Evolutionary conservation across 1,140 invertebrate genomes (phyloP).

Genomic region (Fragariocoptes setiger): DNA sequence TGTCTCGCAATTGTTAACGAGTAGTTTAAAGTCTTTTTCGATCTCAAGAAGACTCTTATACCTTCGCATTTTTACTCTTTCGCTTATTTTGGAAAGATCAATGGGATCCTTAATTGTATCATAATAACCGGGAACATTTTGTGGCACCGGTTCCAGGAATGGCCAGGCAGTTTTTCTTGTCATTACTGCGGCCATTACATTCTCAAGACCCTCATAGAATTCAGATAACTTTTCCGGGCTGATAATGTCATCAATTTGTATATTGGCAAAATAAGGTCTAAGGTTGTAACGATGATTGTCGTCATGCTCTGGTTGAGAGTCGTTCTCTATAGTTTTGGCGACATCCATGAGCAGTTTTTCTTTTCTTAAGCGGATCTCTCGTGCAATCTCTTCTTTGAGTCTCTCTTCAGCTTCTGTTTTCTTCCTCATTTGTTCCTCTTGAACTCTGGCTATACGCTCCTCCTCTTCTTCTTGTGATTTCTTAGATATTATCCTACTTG

Average conservation of each 20-base stretch:
- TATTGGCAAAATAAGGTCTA: background rate
- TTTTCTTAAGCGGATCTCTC: background rate
- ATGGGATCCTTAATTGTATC: conserved; percentile 5
- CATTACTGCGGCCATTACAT: conserved; percentile 2
- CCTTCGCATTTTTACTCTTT: conserved; percentile 1
- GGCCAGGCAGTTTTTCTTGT: conserved; percentile 5
- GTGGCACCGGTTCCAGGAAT: conserved; percentile 3
- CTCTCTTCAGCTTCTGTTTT: background rate
- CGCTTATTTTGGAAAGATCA: conserved; percentile 4
- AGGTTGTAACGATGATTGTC: background rate
- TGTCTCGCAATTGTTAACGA: conserved; percentile 8
- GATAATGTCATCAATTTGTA: background rate
- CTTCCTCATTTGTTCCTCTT: background rate
- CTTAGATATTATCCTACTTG: background rate
- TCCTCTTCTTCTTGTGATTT: background rate
- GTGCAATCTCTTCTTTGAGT: background rate
- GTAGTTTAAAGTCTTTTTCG: conserved; percentile 5
- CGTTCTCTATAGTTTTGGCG: background rate
- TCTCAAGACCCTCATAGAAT: background rate
- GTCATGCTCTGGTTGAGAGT: background rate
- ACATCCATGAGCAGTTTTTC: background rate
- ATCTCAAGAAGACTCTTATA: conserved; percentile 3
- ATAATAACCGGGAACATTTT: conserved; percentile 5
- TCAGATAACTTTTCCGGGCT: background rate
- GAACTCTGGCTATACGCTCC: background rate